Evolutionary conservation across 2,797 vertebrate genomes (phyloP), one percentile per base, ranked within the genome.

Genomic region (Paratrypauchen microcephalus): DNA sequence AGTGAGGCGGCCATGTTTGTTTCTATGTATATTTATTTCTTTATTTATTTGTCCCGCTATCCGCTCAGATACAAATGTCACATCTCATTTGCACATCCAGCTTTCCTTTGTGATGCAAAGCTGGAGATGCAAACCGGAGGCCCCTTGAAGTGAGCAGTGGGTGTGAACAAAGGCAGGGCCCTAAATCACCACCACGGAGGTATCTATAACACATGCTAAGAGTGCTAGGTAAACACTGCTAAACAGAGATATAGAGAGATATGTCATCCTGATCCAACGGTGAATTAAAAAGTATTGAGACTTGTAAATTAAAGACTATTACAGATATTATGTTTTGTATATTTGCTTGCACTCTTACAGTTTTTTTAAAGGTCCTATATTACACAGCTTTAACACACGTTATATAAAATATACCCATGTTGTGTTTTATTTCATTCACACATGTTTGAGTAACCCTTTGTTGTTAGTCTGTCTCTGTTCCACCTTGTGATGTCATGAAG

Each of bases 11-110:
- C 91, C 90, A 94, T 94, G 95, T 96, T 97, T 96, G 32, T 9
- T 36, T 36, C 32, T 9, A 9, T 2, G 32, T 96, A 96, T 97
- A 96, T 98, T 96, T 97, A 92, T 96, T 97, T 96, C 95, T 97
- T 96, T 97, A 96, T 99, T 96, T 97, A 6, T 57, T 92, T 15
- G 41, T n/a, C 92, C 96, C 9, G 92, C 92, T 88, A 80, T 74
- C 66, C 71, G 68, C 91, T 89, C 90, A 92, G 93, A 94, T 92
- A 93, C 59, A 94, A 93, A 93, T 93, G 93, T 94, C 93, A 93
- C 92, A 92, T 93, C 91, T 93, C 92, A 92, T 94, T 94, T 94
- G 89, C 90, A 91, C 90, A 80, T 88, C 88, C 81, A 16, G 19
- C 84, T 82, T 71, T 84, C 89, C 87, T 92, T 93, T 89, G 88